Evolutionary conservation across 2,888 invertebrate species (phyloP).

Genomic region (Merodon equestris): DNA sequence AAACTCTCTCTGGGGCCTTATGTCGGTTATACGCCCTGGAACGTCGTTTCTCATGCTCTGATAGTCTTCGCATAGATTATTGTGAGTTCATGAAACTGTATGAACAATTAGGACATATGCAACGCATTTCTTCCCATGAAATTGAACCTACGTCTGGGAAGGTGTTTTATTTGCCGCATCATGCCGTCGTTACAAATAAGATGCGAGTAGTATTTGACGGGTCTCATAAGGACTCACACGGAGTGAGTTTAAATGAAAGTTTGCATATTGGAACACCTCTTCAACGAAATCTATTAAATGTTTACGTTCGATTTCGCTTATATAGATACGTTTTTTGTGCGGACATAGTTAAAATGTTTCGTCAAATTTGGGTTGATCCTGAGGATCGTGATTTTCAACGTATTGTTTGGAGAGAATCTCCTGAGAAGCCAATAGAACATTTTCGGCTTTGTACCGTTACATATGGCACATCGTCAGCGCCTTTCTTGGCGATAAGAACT

Average conservation of each 20-base stretch:
- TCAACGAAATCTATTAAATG: conserved; percentile 53
- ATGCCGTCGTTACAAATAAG: conserved; percentile 59
- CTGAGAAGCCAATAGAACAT: conserved; percentile 26
- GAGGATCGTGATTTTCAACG: conserved; percentile 45
- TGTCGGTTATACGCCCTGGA: conserved; percentile 12
- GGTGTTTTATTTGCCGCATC: conserved; percentile 62
- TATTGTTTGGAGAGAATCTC: conserved; percentile 45
- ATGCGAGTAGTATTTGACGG: conserved; percentile 68
- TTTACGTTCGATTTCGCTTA: conserved; percentile 29
- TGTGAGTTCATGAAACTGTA: conserved; percentile 16
- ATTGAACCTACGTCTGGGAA: conserved; percentile 9
- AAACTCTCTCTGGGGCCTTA: conserved; percentile 20
- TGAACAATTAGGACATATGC: conserved; percentile 17
- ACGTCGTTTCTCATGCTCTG: background rate
- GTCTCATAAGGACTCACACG: conserved; percentile 39
- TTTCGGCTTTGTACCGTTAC: conserved; percentile 42
- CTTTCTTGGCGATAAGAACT: conserved; percentile 56
- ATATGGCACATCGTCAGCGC: conserved; percentile 42
- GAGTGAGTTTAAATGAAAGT: conserved; percentile 51
- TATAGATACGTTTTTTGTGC: conserved; percentile 30
- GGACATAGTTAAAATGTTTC: conserved; percentile 57
- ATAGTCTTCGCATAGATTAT: background rate
- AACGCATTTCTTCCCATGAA: too few relatives aligned
- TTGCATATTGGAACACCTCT: conserved; percentile 50
- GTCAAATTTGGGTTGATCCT: conserved; percentile 40